Conservation (phyloP, 2,797 vertebrate species). For the Falco rusticolus region DNA sequence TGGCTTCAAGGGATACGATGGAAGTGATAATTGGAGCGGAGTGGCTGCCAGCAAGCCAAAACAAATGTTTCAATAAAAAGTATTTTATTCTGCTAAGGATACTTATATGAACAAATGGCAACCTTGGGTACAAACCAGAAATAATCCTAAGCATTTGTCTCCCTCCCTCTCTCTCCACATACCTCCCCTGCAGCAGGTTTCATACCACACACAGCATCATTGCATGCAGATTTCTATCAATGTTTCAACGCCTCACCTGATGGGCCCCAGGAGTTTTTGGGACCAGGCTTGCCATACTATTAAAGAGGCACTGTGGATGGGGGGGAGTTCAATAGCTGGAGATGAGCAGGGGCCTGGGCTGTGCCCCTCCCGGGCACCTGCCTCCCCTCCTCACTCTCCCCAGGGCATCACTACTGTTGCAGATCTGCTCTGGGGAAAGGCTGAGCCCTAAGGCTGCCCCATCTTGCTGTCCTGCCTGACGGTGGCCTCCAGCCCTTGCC, state of each 20-base stretch:
- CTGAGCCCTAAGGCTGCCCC: neutral
- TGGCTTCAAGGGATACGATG: neutral
- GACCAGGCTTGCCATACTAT: neutral
- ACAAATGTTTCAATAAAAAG: slow-evolving; percentile 42
- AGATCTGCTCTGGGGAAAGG: neutral
- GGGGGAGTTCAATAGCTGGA: neutral
- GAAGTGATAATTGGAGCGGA: slow-evolving; percentile 27
- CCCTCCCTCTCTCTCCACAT: neutral
- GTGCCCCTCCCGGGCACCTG: accelerated
- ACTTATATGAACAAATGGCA: slow-evolving; percentile 43
- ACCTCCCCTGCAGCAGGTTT: slow-evolving; percentile 27
- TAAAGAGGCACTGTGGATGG: neutral
- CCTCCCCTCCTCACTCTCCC: accelerated
- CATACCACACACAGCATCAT: neutral
- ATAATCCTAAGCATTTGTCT: slow-evolving; percentile 10
- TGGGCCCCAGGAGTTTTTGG: neutral
- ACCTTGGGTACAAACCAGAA: slow-evolving; percentile 24
- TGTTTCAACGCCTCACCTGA: accelerated
- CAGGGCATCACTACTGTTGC: accelerated
- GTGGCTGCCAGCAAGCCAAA: slow-evolving; percentile 4
- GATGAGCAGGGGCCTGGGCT: neutral
- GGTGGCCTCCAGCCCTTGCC: neutral
- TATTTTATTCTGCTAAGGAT: slow-evolving; percentile 35
- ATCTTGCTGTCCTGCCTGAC: neutral
- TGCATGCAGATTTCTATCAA: accelerated